Evolutionary conservation across 2,113 vertebrate genomes (phyloP).

Genomic region (Spheniscus mendiculus): DNA sequence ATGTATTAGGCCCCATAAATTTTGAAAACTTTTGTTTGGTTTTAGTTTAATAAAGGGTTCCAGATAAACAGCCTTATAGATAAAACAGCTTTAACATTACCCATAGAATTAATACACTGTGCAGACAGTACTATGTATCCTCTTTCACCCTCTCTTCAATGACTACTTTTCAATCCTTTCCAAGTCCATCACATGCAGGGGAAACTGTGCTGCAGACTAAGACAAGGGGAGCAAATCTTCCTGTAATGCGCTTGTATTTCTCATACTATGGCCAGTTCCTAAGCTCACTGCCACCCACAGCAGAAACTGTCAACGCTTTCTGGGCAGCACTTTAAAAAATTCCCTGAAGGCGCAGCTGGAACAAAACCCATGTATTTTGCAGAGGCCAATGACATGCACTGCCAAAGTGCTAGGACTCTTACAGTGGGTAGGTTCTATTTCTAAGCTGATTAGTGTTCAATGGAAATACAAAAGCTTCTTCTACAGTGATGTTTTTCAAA

Average conservation of each 20-base stretch:
- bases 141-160: neutral
- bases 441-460: neutral
- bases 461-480: neutral
- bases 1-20: neutral
- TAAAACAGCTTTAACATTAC: neutral
- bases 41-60: neutral
- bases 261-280: neutral
- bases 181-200: neutral
- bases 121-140: neutral
- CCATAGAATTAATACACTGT: neutral
- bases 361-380: neutral
- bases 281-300: neutral
- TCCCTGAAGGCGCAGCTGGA: neutral
- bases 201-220: neutral
- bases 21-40: neutral
- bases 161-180: neutral
- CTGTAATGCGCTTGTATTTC: neutral
- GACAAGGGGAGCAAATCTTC: neutral
- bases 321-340: neutral
- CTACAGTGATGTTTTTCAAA: neutral
- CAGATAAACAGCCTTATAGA: neutral
- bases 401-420: neutral
- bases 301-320: neutral
- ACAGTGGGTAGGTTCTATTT: neutral
- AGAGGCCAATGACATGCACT: neutral